phyloP scores from a whole-genome alignment of 2,888 invertebrate species.

The Nomada ferruginata region DNA sequence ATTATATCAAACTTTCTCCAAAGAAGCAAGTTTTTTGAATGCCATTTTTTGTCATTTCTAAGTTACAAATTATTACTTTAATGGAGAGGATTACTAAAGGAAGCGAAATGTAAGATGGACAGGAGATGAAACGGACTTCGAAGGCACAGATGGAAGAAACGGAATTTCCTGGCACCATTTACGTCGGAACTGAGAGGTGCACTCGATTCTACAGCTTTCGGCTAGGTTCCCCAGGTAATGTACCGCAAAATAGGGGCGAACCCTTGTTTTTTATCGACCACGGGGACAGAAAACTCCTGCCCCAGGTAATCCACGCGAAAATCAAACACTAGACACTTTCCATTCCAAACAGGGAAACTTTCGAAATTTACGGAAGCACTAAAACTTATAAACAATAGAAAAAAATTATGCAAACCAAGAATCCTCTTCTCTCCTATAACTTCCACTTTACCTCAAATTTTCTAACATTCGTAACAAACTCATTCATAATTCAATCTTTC shows the following conservation, averaged over 20 bases:
- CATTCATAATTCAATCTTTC: no score
- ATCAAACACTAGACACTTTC: neutral
- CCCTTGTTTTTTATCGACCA: slow-evolving; percentile 9
- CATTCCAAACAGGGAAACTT: neutral
- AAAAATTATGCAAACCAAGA: neutral
- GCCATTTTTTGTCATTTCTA: neutral
- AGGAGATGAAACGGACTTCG: neutral
- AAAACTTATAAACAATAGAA: neutral
- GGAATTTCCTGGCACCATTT: slow-evolving; percentile 18
- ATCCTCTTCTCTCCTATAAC: neutral
- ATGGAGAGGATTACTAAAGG: neutral
- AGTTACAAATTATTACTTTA: neutral
- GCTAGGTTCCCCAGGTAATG: neutral
- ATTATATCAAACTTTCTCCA: no score
- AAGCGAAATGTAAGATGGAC: neutral
- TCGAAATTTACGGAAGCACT: neutral
- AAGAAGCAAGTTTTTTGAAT: no score
- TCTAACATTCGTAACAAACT: no score
- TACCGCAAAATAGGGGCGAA: neutral
- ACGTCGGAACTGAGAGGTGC: neutral
- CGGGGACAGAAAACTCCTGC: neutral
- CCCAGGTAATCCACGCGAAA: neutral
- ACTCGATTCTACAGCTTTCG: slow-evolving; percentile 8
- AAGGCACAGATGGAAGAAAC: slow-evolving; percentile 12
- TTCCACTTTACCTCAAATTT: neutral